A percentile compares a stretch with the other conserved stretches of the same genome.
Evolutionary conservation across 2,113 vertebrate genomes (phyloP).

Genomic region (Pollimyrus isidori): DNA sequence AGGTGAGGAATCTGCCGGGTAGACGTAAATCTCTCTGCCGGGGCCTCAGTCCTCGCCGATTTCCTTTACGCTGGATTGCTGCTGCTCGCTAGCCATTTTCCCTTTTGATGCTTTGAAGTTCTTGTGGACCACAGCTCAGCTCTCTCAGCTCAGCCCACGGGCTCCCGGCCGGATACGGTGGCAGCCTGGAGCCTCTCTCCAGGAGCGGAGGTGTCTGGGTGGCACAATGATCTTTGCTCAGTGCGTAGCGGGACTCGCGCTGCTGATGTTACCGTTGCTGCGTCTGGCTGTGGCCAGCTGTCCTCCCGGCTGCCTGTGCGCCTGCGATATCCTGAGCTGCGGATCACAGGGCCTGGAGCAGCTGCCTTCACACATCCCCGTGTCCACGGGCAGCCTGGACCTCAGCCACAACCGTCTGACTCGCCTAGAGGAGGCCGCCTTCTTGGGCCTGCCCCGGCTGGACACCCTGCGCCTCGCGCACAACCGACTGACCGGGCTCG

Average conservation of each 20-base stretch:
- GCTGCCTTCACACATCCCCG: slow-evolving; percentile 63
- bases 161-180: not conserved
- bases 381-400: slow-evolving; percentile 67
- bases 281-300: slow-evolving; percentile 39
- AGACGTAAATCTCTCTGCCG: not conserved
- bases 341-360: slow-evolving; percentile 55
- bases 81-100: not conserved
- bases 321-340: slow-evolving; percentile 86
- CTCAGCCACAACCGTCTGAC: slow-evolving; percentile 79
- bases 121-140: slow-evolving; percentile 3
- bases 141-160: not conserved
- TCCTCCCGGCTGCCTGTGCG: slow-evolving; percentile 67
- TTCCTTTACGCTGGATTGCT: not conserved
- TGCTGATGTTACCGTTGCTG: slow-evolving; percentile 26
- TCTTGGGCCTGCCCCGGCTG: slow-evolving; percentile 63
- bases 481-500: slow-evolving; percentile 65
- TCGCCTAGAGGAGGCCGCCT: slow-evolving; percentile 57
- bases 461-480: slow-evolving; percentile 70
- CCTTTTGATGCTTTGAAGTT: not conserved
- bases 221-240: slow-evolving; percentile 33
- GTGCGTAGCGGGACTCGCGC: slow-evolving; percentile 11
- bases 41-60: not conserved
- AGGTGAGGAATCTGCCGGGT: not conserved
- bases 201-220: slow-evolving; percentile 10
- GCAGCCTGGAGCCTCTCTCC: slow-evolving; percentile 25